Evolutionary conservation across 2,113 vertebrate genomes (phyloP), one percentile per base, ranked within the genome.

Genomic region (Tyrannus savana): DNA sequence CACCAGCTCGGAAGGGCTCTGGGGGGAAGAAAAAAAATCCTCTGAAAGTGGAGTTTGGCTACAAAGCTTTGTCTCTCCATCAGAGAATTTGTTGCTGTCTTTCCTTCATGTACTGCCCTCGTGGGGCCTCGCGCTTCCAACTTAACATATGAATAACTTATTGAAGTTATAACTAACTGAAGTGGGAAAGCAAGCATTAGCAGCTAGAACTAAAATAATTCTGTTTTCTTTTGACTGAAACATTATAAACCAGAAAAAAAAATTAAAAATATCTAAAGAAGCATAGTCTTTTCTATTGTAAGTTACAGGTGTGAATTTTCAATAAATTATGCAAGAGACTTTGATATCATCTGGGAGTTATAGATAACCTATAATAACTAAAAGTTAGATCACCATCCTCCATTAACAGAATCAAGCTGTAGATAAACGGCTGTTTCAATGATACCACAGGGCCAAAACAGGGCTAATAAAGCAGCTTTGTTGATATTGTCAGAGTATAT

Each of bases 81-180:
- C 79, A 47, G 35, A 90, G 80, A 59, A 71, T 75, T 56, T 46
- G 30, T 62, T 75, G 14, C 50, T 37, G 39, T 12, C 76, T 81
- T 72, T 50, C 22, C 41, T 14, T 75, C 42, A 27, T 35, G 16
- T 5, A 11, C 18, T 23, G 25, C 10, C n/a, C 91, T 74, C 55
- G 2, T 3, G 79, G 55, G 85, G 25, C 44, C 0, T 1, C 37
- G 41, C 0, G 0, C 35, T 88, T 71, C 47, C 50, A 50, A 64
- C 22, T 74, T 44, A 33, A 56, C 55, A n/a, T 12, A 72, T 28
- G 27, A 91, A 73, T 47, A 91, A 76, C 49, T 91, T 56, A 72
- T 8, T 74, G 46, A 72, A 91, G 35, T 19, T 53, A 47, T 47
- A 23, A 47, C 47, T 47, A 47, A 47, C 25, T 86, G 31, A 49